Conservation (phyloP, 2,113 vertebrate species). For the Ceyx cyanopectus region DNA sequence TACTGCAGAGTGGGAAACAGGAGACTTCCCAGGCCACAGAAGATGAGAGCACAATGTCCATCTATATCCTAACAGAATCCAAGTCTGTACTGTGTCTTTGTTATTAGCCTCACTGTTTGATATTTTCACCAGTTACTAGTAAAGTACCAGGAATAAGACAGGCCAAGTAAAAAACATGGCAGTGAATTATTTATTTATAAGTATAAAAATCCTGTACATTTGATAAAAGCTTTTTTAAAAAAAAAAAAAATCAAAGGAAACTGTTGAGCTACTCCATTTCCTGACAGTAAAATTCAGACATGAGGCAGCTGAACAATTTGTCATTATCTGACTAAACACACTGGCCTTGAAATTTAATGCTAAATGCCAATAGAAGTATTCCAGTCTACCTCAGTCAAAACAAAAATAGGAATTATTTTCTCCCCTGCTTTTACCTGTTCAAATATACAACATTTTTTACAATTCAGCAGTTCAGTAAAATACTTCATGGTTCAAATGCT, state of each 20-base stretch:
- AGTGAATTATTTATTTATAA: not conserved
- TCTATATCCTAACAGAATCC: not conserved
- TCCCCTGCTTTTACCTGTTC: not conserved
- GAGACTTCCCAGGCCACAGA: not conserved
- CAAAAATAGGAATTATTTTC: not conserved
- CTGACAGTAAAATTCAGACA: not conserved
- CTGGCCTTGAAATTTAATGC: not conserved
- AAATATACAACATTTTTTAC: not conserved
- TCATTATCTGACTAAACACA: not conserved
- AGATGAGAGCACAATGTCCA: not conserved
- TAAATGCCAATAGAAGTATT: not conserved
- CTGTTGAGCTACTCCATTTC: not conserved
- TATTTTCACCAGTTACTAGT: not conserved
- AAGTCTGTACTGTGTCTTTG: not conserved
- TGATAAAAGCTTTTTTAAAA: not conserved
- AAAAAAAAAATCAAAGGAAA: not conserved
- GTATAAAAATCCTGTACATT: slow-evolving; percentile 47
- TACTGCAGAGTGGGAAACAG: not conserved
- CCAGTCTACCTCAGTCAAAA: not conserved
- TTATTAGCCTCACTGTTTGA: not conserved
- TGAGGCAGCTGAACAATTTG: not conserved
- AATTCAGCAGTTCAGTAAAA: not conserved
- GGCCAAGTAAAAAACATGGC: not conserved
- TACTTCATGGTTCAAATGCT: not conserved
- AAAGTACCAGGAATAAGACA: not conserved